Conservation (phyloP, 30 jellyfish, hydroid and myxozoan genomes). For the Haliclystus octoradiatus region DNA sequence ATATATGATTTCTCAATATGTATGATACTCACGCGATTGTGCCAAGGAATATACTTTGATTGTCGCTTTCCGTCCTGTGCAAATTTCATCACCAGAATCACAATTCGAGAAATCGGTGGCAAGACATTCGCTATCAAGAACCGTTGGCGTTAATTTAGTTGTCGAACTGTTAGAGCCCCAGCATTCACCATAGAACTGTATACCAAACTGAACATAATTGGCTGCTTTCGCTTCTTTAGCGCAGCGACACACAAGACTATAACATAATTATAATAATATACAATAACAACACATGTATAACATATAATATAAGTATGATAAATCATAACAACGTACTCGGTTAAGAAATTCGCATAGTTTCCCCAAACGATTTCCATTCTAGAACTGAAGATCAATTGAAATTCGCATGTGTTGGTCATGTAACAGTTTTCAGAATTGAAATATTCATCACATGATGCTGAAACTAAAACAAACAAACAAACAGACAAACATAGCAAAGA, state of each 20-base stretch:
- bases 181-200: conserved; percentile 21
- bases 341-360: not conserved
- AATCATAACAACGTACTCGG: not conserved
- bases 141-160: not conserved
- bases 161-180: conserved; percentile 9
- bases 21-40: no score
- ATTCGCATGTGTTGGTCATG: not conserved
- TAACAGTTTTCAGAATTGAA: not conserved
- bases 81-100: not conserved
- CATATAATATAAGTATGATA: not conserved
- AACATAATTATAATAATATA: not conserved
- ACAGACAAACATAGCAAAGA: no score
- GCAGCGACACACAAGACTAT: conserved; percentile 4
- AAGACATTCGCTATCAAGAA: not conserved
- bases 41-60: not conserved
- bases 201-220: not conserved
- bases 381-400: not conserved
- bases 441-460: not conserved
- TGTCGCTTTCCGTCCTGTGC: not conserved
- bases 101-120: not conserved
- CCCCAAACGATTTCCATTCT: not conserved
- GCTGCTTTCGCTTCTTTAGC: conserved; percentile 8
- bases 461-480: no score
- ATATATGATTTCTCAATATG: no score
- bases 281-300: not conserved